Evolutionary conservation across 2,797 vertebrate genomes (phyloP), one percentile per base, ranked within the genome.

Genomic region (Mormyrops boulengeri): DNA sequence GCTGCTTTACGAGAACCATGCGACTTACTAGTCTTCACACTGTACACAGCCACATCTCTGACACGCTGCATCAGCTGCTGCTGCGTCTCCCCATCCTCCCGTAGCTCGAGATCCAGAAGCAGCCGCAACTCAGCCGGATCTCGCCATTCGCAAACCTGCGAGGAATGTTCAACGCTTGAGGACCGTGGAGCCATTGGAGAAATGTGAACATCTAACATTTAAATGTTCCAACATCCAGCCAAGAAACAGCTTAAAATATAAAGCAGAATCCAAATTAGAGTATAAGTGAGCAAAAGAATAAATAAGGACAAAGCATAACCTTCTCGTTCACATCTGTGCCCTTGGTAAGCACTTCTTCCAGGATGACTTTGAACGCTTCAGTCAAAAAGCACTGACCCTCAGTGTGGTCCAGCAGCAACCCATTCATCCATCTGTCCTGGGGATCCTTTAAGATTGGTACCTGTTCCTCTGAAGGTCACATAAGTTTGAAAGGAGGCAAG

Each of bases 101-200:
- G 95, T 66, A 98, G 93, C 92, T 97, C 95, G 93, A 98, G 93
- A 90, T 98, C 97, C 91, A 98, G 93, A 91, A 97, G 93, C 50
- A 52, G 91, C 88, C 91, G 93, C 88, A 98, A 92, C 82, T 97
- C 95, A 5, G 94, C 94, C 0, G 97, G 97, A 66, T 97, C 96
- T 91, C 93, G 95, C 96, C 96, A 98, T 87, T 97, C 96, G 88
- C 97, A 98, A 26, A 98, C 97, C 97, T 98, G 91, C 34, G 60
- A 22, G 2, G 82, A 91, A 8, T n/a, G 19, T 34, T 87, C 82
- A 85, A 12, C 52, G 30, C 3, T 9, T 26, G 8, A 49, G 22
- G 1, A 57, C 22, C 4, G 2, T 0, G 1, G 11, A 49, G 49
- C 11, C 47, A 53, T 52, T 26, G 84, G 49, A 38, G 19, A 11